Conservation (phyloP, 2,113 vertebrate genomes). For the Albula glossodonta region DNA sequence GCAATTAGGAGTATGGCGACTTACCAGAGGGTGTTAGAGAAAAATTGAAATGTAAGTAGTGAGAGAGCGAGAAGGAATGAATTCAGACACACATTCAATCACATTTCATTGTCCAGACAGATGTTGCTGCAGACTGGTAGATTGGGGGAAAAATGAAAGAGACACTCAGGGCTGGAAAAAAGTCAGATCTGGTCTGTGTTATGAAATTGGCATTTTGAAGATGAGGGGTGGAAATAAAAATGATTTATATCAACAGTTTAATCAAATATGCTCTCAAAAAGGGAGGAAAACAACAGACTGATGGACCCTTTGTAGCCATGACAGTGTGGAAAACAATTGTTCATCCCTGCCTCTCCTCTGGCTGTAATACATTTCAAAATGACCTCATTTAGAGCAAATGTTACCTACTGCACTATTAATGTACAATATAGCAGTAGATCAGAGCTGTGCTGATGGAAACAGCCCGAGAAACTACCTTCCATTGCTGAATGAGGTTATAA, state of each 20-base stretch:
- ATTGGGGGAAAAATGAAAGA: slow-evolving; percentile 16
- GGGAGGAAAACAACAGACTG: slow-evolving; percentile 10
- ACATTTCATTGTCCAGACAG: slow-evolving; percentile 46
- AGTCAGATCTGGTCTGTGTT: slow-evolving; percentile 7
- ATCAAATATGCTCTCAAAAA: slow-evolving; percentile 29
- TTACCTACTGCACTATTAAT: slow-evolving; percentile 27
- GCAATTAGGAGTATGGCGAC: slow-evolving; percentile 28
- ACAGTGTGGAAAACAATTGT: slow-evolving; percentile 30
- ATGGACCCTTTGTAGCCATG: slow-evolving; percentile 25
- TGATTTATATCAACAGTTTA: slow-evolving; percentile 31
- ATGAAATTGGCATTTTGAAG: slow-evolving; percentile 32
- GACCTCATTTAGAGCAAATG: slow-evolving; percentile 44
- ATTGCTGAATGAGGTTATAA: slow-evolving; percentile 25
- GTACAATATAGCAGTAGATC: slow-evolving; percentile 27
- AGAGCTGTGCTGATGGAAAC: slow-evolving; percentile 30
- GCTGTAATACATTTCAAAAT: slow-evolving; percentile 41
- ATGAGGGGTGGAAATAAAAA: slow-evolving; percentile 7
- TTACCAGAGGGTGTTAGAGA: slow-evolving; percentile 8
- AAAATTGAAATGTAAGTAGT: slow-evolving; percentile 30
- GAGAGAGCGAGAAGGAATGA: slow-evolving; percentile 22
- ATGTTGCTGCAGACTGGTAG: slow-evolving; percentile 38
- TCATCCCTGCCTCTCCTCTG: slow-evolving; percentile 31
- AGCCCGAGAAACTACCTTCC: background rate
- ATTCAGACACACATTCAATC: slow-evolving; percentile 43
- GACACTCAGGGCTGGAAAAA: slow-evolving; percentile 13